A percentile compares a stretch with the other conserved stretches of the same genome.
Evolutionary conservation across 2,797 vertebrate species (phyloP).

Genomic region (Arremon brunneinucha): DNA sequence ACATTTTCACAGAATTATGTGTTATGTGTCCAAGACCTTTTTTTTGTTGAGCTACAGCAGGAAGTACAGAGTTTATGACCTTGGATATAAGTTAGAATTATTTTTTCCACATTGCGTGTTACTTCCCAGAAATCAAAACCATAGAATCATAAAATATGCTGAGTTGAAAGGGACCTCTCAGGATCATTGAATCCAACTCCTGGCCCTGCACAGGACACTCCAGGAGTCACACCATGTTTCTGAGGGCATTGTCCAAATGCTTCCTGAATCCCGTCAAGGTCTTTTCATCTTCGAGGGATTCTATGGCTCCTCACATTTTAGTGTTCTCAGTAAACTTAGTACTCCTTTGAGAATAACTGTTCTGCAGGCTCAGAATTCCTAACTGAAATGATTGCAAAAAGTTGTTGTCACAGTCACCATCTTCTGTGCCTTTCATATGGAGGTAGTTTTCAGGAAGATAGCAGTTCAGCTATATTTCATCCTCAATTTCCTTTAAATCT

Average conservation of each 20-base stretch:
- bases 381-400: background rate
- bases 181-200: background rate
- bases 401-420: background rate
- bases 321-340: background rate
- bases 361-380: background rate
- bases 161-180: background rate
- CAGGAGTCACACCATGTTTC: background rate
- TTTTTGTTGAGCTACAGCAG: background rate
- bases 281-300: rapidly evolving
- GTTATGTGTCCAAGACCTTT: background rate
- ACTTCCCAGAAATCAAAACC: background rate
- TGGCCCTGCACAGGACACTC: background rate
- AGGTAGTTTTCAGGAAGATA: background rate
- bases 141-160: background rate
- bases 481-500: slow-evolving; percentile 2
- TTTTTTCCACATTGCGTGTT: background rate
- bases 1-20: background rate
- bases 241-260: background rate
- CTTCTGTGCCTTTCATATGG: background rate
- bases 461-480: slow-evolving; percentile 1
- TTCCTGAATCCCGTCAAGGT: background rate
- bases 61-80: background rate
- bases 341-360: background rate
- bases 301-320: rapidly evolving
- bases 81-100: background rate